Evolutionary conservation across 1,140 invertebrate genomes (phyloP), one percentile per base, ranked within the genome.

Genomic region (Drosophila novamexicana): DNA sequence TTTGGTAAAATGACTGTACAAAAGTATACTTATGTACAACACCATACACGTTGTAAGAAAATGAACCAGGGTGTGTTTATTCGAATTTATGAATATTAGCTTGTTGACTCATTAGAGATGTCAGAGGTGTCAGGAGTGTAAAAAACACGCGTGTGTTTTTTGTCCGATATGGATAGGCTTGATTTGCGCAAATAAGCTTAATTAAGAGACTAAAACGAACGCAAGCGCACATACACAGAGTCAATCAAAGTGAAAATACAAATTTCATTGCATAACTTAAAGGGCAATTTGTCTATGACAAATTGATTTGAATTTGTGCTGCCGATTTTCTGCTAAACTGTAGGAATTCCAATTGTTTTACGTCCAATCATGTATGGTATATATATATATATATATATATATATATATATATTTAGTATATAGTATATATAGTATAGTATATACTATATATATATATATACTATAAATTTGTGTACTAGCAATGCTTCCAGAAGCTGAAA

Each of bases 111-210:
- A 53, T 32, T 10, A 9, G 7, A 59, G 7, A 45, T 16, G 29
- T 32, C 42, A 47, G 10, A 37, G 37, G 34, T 29, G 47, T 10
- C 12, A 32, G 32, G 53, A 42, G 22, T 29, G 22, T 29, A 5
- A 29, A 4, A 29, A 29, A 53, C 47, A 66, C 32, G 34, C 1
- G 6, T 16, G 39, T 22, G 29, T n/a, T 7, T 49, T 44, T 36
- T 54, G 54, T 64, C 40, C 16, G 36, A 68, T 14, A 63, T 66
- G 78, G 70, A 75, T 81, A 83, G 40, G 22, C 64, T 63, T 81
- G 61, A 59, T 75, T 78, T 47, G 3, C n/a, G 14, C 37, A 63
- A 74, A 66, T 42, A 63, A 34, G 22, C 42, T 47, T 44, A 68
- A 73, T 74, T 68, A 61, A 69, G 37, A 22, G 39, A 14, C 52